These are phyloP conservation scores for Lordiphosa andalusiaca DNA, from an alignment of 2,888 invertebrate genomes.

Conservation along the genomic window DNA sequence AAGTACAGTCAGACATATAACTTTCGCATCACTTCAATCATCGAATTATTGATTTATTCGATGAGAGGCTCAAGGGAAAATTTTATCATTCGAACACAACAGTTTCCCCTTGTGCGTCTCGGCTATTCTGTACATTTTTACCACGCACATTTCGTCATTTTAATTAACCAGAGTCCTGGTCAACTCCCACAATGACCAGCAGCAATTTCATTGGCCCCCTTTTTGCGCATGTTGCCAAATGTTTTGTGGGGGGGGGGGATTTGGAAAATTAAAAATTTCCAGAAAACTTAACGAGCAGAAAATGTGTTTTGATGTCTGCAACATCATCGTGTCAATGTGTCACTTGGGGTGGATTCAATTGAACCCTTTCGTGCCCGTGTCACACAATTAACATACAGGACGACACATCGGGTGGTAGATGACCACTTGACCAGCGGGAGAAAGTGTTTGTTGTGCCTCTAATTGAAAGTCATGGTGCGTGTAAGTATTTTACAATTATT, in stretches of 20 bases:
- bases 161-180: constrained; percentile 19
- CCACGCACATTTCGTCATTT: constrained; percentile 2
- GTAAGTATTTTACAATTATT: constrained; percentile 23
- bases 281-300: constrained; percentile 62
- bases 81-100: background rate
- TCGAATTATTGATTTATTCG: too few relatives aligned
- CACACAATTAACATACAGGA: constrained; percentile 61
- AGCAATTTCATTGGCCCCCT: background rate
- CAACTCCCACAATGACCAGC: constrained; percentile 31
- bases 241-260: constrained; percentile 9
- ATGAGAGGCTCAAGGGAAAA: too few relatives aligned
- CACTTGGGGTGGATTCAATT: constrained; percentile 17
- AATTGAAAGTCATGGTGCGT: constrained; percentile 73
- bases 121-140: background rate
- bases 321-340: constrained; percentile 37
- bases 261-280: constrained; percentile 36
- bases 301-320: constrained; percentile 64
- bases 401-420: too few relatives aligned
- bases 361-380: constrained; percentile 53
- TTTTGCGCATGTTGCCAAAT: constrained; percentile 7
- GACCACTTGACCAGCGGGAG: constrained; percentile 50
- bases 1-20: too few relatives aligned
- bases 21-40: too few relatives aligned
- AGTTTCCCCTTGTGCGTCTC: background rate
- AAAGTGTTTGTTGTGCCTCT: constrained; percentile 34